Conservation (phyloP, 2,113 vertebrate species). For the Mesocricetus auratus region DNA sequence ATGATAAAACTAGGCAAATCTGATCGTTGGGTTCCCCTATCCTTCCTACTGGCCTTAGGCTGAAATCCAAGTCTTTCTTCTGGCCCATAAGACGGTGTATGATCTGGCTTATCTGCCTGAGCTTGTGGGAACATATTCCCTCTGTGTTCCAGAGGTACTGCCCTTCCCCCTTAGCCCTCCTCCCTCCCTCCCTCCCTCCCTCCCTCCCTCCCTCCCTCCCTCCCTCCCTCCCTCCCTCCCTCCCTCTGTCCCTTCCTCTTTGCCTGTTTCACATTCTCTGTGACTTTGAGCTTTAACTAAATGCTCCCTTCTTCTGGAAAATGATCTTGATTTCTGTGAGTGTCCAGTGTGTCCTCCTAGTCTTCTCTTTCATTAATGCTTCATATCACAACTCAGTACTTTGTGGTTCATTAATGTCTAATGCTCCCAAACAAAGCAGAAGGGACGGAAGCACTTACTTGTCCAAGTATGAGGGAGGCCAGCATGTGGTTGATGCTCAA, state of each 20-base stretch:
- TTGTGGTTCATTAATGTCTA: constrained; percentile 14
- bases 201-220: too few species aligned
- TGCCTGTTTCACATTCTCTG: neutral
- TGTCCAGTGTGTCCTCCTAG: neutral
- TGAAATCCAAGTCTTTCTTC: neutral
- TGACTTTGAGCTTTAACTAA: constrained; percentile 8
- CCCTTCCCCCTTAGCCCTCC: neutral
- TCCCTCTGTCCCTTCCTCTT: neutral
- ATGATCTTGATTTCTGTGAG: neutral
- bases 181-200: neutral
- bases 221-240: neutral
- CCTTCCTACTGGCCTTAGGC: neutral
- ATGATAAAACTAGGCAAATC: neutral
- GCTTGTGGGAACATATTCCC: rapidly evolving
- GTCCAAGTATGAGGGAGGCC: neutral
- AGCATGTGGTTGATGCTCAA: neutral
- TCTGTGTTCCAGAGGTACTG: neutral
- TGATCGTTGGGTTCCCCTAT: neutral
- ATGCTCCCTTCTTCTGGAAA: neutral
- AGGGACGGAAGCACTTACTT: neutral
- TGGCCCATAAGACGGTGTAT: neutral
- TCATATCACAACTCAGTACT: constrained; percentile 16
- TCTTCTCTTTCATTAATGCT: neutral
- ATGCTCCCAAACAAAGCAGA: neutral
- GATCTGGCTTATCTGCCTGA: neutral